Base-by-base conservation (phyloP, 2,888 invertebrate genomes). In the Empis stercorea region DNA sequence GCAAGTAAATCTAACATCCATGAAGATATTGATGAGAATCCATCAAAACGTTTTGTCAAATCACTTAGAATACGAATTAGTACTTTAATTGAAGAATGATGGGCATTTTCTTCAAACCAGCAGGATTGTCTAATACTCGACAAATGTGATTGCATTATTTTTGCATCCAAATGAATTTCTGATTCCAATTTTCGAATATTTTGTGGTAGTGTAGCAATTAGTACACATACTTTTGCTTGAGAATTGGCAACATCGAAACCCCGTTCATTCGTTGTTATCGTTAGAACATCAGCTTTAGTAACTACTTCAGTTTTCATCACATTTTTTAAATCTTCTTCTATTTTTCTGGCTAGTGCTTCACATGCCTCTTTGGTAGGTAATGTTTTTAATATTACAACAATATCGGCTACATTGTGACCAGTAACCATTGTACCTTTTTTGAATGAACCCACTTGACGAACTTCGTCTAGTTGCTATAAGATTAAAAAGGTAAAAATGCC, bases 71-170 rank as follows among this genome's bases (percentile, higher is more conserved):
- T 76, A 2, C 97, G 80, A 56, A 97, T 94, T 13, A 99, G 71
- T 7, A 91, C 89, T 75, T 95, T 95, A 50, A 96, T 92, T 17
- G 92, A 92, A 6, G 95, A 94, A 67, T 96, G 95, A 64, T 91
- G 93, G 0, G 93, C 94, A 62, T 95, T 94, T 66, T 96, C 96
- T 63, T 96, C 96, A 66, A 96, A 96, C 97, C 97, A 99, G 27
- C 94, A 80, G 49, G 92, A 88, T 68, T 97, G 97, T 23, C 95
- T 77, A 52, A 97, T 93, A 0, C 95, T 92, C 0, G 93, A 89
- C 60, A 95, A 72, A 66, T 96, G 94, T 46, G 87, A 82, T 68
- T 86, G 84, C 72, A 94, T 82, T 38, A 86, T 76, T 63, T 83
- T 83, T 52, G 79, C 77, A 43, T 83, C 81, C 51, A 83, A 60